Conservation (phyloP, 2,113 vertebrate species). For the Pteropus alecto region DNA sequence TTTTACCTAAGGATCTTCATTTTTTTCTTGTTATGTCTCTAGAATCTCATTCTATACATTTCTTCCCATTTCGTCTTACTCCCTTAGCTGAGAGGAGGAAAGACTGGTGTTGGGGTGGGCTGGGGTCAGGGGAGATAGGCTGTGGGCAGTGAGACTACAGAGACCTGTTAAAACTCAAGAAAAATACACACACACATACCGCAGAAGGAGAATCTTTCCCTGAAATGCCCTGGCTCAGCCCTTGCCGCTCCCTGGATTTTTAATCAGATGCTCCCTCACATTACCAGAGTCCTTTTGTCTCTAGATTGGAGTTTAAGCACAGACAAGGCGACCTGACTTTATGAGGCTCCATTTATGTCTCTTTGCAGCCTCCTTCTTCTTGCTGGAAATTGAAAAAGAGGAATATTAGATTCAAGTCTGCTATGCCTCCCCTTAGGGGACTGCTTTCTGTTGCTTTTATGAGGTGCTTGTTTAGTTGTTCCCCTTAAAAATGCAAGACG, state of each 20-base stretch:
- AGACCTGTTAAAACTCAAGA: background rate
- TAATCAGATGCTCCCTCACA: background rate
- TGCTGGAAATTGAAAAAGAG: background rate
- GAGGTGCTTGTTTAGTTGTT: background rate
- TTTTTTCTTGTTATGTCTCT: background rate
- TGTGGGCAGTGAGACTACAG: background rate
- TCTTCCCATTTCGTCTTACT: background rate
- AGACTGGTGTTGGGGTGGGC: background rate
- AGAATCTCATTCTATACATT: background rate
- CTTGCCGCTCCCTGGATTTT: background rate
- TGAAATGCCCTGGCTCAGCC: background rate
- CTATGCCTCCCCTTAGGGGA: rapidly evolving
- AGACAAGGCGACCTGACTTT: background rate
- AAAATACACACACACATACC: background rate
- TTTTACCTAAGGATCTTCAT: background rate
- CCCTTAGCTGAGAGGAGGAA: background rate
- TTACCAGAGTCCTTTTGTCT: background rate
- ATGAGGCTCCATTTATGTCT: background rate
- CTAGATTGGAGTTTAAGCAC: background rate
- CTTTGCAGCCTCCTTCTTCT: background rate
- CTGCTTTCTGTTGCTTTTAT: background rate
- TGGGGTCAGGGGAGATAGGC: background rate
- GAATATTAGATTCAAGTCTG: background rate
- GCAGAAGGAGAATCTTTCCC: background rate
- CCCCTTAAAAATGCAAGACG: background rate